Percentiles rank a stretch among this genome's conserved stretches.
Conservation (phyloP, 2,797 vertebrate species). For the Leuciscus waleckii region DNA sequence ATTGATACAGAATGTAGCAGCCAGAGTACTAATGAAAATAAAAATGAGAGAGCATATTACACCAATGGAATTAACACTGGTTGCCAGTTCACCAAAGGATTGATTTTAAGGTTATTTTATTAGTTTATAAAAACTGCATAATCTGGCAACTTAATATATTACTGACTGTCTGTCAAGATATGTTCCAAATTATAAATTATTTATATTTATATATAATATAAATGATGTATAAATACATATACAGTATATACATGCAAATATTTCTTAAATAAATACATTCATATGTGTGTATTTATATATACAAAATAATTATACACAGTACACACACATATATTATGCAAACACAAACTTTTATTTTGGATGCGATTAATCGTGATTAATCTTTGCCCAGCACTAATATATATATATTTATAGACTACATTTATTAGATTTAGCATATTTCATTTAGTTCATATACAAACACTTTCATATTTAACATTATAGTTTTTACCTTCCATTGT, state of each 20-base stretch:
- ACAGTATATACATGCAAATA: no score
- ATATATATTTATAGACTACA: background rate
- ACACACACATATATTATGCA: no score
- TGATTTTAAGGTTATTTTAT: background rate
- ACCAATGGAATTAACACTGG: background rate
- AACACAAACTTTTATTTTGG: no score
- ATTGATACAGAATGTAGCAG: background rate
- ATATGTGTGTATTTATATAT: no score
- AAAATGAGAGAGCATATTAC: background rate
- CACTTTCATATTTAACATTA: background rate
- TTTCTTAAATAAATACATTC: no score
- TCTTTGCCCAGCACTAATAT: no score
- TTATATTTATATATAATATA: no score
- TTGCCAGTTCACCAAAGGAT: background rate
- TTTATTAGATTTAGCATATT: background rate
- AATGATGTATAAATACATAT: no score
- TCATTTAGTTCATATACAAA: background rate
- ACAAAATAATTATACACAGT: no score
- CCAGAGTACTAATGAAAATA: background rate
- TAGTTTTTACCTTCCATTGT: conserved; percentile 7
- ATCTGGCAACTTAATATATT: background rate
- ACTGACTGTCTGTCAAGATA: background rate
- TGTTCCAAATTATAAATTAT: no score
- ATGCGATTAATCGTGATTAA: no score
- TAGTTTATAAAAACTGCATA: background rate